phyloP scores from a whole-genome alignment of 2,113 vertebrate species.

The Hypanus sabinus region DNA sequence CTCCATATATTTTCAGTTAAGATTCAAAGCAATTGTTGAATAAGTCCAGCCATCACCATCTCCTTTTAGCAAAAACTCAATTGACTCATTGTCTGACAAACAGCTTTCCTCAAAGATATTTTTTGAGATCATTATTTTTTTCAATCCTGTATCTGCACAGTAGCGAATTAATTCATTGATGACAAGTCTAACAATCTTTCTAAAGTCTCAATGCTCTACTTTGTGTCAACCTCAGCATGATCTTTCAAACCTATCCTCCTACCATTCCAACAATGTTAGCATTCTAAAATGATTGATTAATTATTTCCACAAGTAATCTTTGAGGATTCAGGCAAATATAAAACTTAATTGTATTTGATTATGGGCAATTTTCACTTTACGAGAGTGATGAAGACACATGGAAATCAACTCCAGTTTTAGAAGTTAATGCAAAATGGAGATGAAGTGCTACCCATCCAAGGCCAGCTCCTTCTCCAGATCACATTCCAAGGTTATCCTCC shows the following conservation, averaged over 20 bases:
- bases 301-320: neutral
- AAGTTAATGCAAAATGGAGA: neutral
- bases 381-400: neutral
- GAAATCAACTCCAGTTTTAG: neutral
- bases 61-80: neutral
- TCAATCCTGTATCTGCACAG: neutral
- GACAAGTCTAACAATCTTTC: neutral
- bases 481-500: neutral
- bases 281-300: neutral
- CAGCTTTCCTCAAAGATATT: neutral
- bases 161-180: neutral
- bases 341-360: neutral
- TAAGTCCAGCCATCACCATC: neutral
- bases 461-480: neutral
- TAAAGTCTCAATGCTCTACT: neutral
- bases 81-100: neutral
- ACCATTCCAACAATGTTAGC: neutral
- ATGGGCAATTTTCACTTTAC: neutral
- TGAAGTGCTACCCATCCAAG: neutral
- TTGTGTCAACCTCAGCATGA: neutral
- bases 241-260: neutral
- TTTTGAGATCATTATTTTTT: neutral
- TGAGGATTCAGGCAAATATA: neutral
- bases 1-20: neutral
- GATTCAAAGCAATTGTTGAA: neutral